Evolutionary conservation across 2,797 vertebrate species (phyloP).

Genomic region (Agapornis canus): DNA sequence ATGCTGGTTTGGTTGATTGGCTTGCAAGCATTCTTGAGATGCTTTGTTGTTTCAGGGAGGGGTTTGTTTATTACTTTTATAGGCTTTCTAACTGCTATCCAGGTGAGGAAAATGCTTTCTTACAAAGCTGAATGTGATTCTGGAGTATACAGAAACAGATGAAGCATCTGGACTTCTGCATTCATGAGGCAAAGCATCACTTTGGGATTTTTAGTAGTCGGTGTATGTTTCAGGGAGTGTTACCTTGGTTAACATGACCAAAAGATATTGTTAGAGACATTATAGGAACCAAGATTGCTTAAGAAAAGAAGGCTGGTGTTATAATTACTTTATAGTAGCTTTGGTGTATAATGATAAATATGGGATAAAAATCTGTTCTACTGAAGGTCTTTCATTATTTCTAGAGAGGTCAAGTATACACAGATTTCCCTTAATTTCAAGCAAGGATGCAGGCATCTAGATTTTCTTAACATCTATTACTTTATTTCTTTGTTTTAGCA

Average conservation of each 20-base stretch:
- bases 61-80: neutral
- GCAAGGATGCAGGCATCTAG: neutral
- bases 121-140: neutral
- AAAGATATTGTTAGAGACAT: neutral
- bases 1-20: neutral
- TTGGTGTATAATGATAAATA: neutral
- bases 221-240: neutral
- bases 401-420: neutral
- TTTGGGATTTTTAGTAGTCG: neutral
- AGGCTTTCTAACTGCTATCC: neutral
- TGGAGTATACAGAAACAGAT: neutral
- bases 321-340: neutral
- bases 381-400: neutral
- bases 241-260: neutral
- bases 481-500: neutral
- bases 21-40: neutral
- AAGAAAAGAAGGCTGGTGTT: neutral
- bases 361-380: neutral
- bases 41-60: neutral
- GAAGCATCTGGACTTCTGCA: neutral
- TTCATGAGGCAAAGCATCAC: neutral
- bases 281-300: neutral
- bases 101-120: neutral
- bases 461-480: neutral
- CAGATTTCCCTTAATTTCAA: neutral